Conservation (phyloP, 2,113 vertebrate genomes). For the Raja brachyura region DNA sequence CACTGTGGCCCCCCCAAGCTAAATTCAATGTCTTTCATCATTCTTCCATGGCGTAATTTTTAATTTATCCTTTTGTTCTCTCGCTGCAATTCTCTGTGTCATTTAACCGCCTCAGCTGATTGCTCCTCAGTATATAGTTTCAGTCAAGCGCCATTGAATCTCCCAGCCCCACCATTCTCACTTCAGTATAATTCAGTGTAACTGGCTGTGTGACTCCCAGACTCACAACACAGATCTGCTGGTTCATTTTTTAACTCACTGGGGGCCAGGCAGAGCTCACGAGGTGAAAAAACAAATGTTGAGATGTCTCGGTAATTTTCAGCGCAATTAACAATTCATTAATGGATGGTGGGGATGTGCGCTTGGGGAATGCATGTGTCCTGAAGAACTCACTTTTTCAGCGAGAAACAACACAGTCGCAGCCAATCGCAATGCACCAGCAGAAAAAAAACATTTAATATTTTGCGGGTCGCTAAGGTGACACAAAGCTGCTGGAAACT, state of each 20-base stretch:
- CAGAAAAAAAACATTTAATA: background rate
- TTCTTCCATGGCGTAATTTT: constrained; percentile 31
- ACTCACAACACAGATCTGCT: constrained; percentile 7
- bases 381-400: background rate
- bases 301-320: background rate
- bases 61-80: constrained; percentile 33
- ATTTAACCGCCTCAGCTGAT: constrained; percentile 23
- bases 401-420: background rate
- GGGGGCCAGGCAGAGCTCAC: background rate
- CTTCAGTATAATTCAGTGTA: constrained; percentile 6
- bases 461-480: background rate
- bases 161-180: constrained; percentile 24
- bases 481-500: background rate
- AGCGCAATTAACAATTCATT: constrained; percentile 25
- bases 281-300: background rate
- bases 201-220: constrained; percentile 16
- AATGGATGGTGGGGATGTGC: constrained; percentile 24
- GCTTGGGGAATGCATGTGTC: background rate
- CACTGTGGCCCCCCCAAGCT: background rate
- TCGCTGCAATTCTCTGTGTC: constrained; percentile 13
- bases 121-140: constrained; percentile 20
- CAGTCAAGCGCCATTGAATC: constrained; percentile 18
- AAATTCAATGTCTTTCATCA: background rate
- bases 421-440: background rate
- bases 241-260: constrained; percentile 31